Base-by-base conservation (phyloP, 2,113 vertebrate species). In the Neopipo cinnamomea region DNA sequence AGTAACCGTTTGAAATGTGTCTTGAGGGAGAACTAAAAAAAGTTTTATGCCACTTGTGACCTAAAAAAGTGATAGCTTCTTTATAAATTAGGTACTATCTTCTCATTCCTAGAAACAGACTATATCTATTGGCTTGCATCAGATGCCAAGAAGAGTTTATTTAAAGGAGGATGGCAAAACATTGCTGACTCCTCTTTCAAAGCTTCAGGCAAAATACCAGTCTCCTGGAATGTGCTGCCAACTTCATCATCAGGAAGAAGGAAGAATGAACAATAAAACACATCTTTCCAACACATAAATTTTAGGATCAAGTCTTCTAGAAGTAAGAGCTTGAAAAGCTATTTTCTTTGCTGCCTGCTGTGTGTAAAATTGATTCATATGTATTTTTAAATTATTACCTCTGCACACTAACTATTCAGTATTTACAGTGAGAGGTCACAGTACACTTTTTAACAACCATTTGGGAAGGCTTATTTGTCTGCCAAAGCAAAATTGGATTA, bases 1-100 rank as follows among this genome's bases (percentile, higher is more conserved):
- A 93, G 49, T 58, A 94, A 85, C 84, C 77, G 68, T 88, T 89
- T 80, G 70, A 96, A 96, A 80, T 44, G 76, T 35, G 56, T 42
- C 76, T 71, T 92, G 31, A 89, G 89, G 77, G 75, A 94, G 72
- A 76, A 76, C 72, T 14, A 27, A 55, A 84, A 84, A 49, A 52
- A 44, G 12, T 39, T 66, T 85, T 46, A 59, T 88, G 75, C 53
- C 67, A 63, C 42, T 39, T 74, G 22, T 88, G 78, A 91, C 85
- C 88, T 94, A 89, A 85, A 91, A 95, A 91, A 91, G 50, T 44
- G 55, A 53, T n/a, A 58, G 23, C 6, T 94, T 85, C 73, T 68
- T 93, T 58, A 77, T n/a, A 94, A 82, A 81, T 66, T 17, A 86
- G 46, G 61, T 79, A 91, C 27, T 76, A 50, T 53, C 50, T 72